A percentile compares a stretch with the other conserved stretches of the same genome.
phyloP scores from a whole-genome alignment of 2,888 invertebrate species.

The Chironomus tentans region DNA sequence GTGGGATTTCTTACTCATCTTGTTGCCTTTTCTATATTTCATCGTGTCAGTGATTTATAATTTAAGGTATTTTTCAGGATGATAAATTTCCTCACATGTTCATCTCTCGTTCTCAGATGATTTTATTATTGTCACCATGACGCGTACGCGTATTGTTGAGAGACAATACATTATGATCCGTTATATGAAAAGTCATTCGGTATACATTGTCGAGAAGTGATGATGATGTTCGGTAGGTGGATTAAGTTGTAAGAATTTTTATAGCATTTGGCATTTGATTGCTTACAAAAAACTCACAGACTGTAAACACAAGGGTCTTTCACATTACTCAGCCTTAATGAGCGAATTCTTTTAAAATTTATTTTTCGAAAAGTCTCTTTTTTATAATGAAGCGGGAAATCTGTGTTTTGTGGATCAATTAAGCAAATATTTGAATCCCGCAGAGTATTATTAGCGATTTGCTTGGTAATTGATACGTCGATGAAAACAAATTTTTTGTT shows the following conservation, averaged over 20 bases:
- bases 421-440: too few species aligned
- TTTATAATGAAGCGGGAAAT: too few species aligned
- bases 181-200: background rate
- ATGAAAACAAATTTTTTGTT: too few species aligned
- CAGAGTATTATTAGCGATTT: too few species aligned
- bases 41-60: constrained; percentile 1
- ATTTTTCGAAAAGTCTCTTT: too few species aligned
- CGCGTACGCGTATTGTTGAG: background rate
- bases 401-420: too few species aligned
- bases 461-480: too few species aligned
- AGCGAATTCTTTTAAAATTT: background rate
- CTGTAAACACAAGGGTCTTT: too few species aligned
- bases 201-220: background rate
- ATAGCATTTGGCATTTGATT: background rate
- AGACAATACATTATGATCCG: constrained; percentile 1
- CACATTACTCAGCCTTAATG: background rate
- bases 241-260: background rate
- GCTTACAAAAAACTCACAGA: too few species aligned
- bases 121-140: background rate
- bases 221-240: background rate
- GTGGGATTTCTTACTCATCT: constrained; percentile 9
- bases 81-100: constrained; percentile 17
- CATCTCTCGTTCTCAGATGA: background rate
- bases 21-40: background rate
- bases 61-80: constrained; percentile 25